Evolutionary conservation across 2,888 invertebrate species (phyloP), one percentile per base, ranked within the genome.

Genomic region (Pseudolycoriella hygida): DNA sequence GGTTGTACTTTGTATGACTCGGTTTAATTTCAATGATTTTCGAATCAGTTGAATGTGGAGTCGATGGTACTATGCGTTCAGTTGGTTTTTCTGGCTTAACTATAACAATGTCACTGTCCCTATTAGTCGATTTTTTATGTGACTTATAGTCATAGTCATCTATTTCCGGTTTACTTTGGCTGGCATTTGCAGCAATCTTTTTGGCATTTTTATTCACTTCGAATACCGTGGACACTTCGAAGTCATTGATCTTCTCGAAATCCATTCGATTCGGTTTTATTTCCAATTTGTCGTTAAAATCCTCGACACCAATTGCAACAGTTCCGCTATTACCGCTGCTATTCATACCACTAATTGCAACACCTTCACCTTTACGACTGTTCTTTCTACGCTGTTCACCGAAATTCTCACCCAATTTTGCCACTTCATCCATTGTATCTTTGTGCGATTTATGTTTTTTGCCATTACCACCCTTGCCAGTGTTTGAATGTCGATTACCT

Each of bases 1-100:
- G 41, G 38, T 31, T 39, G 10, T 41, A 43, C 6, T 37, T 32
- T 12, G 17, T 47, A 12, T 34, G 42, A 55, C 60, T 61, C 17
- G 63, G 56, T 50, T 60, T 62, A 43, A 64, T 64, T 54, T 62
- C 65, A 45, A 64, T 60, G 18, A 65, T 66, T 56, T 65, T 65
- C 3, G 65, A 65, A 49, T 66, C 62, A 34, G 57, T 56, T 2
- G 61, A 57, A 2, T 58, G 53, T 1, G 61, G 60, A 2, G 63
- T 62, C 38, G 64, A 60, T 19, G 61, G 60, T 17, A 60, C 55
- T 32, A 60, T 17, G 19, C 20, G 60, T 11, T 51, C 51, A n/a
- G 59, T 60, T 45, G 61, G 50, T 47, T 58, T 57, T 48, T 64
- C 64, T 2, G 63, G 59, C 44, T 59, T 59, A 2, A 64, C 61